Conservation (phyloP, 2,888 invertebrate species). For the Apotomis turbidana region DNA sequence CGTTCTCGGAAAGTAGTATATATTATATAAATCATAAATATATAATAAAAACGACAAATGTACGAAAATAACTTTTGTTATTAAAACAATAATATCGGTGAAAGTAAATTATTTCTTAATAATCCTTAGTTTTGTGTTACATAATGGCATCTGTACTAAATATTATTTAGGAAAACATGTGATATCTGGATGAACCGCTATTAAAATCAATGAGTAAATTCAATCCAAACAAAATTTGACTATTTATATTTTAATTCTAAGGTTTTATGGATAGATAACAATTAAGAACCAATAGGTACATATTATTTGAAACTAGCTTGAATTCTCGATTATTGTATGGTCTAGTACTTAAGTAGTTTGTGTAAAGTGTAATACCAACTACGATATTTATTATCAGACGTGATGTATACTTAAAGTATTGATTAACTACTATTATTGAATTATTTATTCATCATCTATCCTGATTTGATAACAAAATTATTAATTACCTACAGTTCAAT, state of each 20-base stretch:
- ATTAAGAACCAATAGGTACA: background rate
- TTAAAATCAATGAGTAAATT: background rate
- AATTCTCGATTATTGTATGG: background rate
- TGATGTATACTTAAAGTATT: no score
- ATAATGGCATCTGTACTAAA: background rate
- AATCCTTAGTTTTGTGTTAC: background rate
- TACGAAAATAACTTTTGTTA: background rate
- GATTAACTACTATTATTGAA: no score
- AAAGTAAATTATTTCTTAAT: background rate
- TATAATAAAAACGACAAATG: constrained; percentile 14
- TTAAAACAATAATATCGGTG: background rate
- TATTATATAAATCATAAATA: constrained; percentile 25
- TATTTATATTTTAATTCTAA: background rate
- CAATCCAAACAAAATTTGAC: background rate
- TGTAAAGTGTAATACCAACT: background rate
- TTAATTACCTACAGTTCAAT: background rate
- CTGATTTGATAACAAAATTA: background rate
- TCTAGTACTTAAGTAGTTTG: background rate
- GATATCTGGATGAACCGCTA: background rate
- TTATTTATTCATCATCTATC: background rate
- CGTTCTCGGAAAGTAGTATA: constrained; percentile 13
- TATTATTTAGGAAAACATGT: background rate
- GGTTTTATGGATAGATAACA: background rate
- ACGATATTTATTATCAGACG: no score
- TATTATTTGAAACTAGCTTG: background rate